These are phyloP conservation scores for Sapayoa aenigma DNA, from an alignment of 2,113 vertebrate species.

Conservation along the genomic window DNA sequence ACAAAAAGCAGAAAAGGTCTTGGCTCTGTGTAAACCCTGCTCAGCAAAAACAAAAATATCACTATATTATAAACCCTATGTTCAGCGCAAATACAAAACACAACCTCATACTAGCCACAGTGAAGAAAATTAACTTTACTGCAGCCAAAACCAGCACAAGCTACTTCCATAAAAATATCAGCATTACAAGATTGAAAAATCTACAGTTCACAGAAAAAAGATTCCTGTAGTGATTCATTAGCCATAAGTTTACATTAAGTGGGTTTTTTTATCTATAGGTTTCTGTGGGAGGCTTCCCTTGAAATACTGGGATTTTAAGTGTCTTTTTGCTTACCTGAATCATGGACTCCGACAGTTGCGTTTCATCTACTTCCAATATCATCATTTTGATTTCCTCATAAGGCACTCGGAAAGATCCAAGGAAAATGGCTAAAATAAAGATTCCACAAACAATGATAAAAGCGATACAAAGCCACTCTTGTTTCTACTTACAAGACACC, in stretches of 20 bases:
- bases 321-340: slow-evolving; percentile 84
- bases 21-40: background rate
- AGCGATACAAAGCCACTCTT: background rate
- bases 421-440: slow-evolving; percentile 85
- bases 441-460: background rate
- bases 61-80: rapidly evolving
- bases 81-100: background rate
- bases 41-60: background rate
- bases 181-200: background rate
- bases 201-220: background rate
- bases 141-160: background rate
- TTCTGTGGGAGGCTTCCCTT: slow-evolving; percentile 28
- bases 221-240: slow-evolving; percentile 45
- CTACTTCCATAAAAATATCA: background rate
- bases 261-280: slow-evolving; percentile 18
- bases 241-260: slow-evolving; percentile 23
- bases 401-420: slow-evolving; percentile 93
- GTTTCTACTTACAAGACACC: background rate
- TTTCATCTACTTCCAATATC: slow-evolving; percentile 93
- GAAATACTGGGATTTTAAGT: slow-evolving; percentile 43
- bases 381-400: slow-evolving; percentile 92
- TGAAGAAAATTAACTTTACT: background rate
- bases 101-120: background rate
- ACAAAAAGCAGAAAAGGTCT: background rate
- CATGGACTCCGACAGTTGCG: slow-evolving; percentile 91